A percentile compares a stretch with the other conserved stretches of the same genome.
Evolutionary conservation across 2,888 invertebrate species (phyloP).

Genomic region (Esperia sulphurella): DNA sequence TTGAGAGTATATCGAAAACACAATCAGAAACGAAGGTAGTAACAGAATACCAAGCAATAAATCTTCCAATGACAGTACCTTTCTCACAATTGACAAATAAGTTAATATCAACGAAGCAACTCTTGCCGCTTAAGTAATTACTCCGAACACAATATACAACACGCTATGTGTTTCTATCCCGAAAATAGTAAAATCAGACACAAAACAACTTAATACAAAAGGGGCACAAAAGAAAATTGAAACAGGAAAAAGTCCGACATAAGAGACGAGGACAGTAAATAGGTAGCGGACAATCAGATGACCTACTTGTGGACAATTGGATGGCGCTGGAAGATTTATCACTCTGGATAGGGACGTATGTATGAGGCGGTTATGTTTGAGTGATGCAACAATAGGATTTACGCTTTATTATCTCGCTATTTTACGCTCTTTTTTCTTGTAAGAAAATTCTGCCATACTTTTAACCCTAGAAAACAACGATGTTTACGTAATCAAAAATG

Average conservation of each 20-base stretch:
- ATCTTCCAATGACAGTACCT: too few species aligned
- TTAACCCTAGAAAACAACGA: too few species aligned
- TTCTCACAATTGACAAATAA: too few species aligned
- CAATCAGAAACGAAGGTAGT: too few species aligned
- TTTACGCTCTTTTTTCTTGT: not conserved
- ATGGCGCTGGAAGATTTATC: constrained; percentile 60
- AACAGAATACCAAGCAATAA: too few species aligned
- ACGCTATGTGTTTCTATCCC: constrained; percentile 23
- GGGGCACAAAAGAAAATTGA: constrained; percentile 64
- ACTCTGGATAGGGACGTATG: constrained; percentile 30
- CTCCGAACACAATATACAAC: constrained; percentile 25
- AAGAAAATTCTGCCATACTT: not conserved
- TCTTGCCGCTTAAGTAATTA: constrained; percentile 10
- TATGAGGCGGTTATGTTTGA: constrained; percentile 33
- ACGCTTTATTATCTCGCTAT: constrained; percentile 16
- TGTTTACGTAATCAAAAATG: too few species aligned
- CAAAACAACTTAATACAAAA: constrained; percentile 63
- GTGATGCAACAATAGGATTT: constrained; percentile 31
- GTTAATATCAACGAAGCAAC: not conserved
- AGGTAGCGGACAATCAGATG: constrained; percentile 63
- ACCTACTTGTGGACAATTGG: constrained; percentile 71
- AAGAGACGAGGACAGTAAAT: constrained; percentile 52
- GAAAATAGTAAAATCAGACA: constrained; percentile 35
- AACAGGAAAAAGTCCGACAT: constrained; percentile 59
- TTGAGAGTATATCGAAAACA: too few species aligned